Base-by-base conservation (phyloP, 2,113 vertebrate genomes). In the Beaufortia kweichowensis region DNA sequence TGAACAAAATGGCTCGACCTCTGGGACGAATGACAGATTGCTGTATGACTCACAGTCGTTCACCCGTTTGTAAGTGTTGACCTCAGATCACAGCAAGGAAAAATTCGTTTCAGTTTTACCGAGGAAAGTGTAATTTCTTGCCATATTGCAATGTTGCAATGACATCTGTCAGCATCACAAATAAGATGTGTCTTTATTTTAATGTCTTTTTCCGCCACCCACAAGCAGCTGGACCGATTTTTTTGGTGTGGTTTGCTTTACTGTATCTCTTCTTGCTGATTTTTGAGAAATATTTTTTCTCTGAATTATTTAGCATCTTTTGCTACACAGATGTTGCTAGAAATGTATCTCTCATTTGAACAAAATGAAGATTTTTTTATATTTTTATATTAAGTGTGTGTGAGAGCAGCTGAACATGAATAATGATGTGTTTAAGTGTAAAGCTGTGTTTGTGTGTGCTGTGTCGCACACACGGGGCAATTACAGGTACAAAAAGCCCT, bases 1-100 rank as follows among this genome's bases (percentile, higher is more conserved):
- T 79, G 60, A 64, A 65, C 77, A 72, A 14, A 43, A 63, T 56
- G 56, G 67, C 73, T 35, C 59, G 73, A 66, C 66, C 81, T 73
- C 60, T n/a, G 41, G 72, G 72, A 79, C 59, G 66, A 62, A 66
- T 66, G 46, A 60, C 72, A 43, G 61, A 63, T 72, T 59, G 29
- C 60, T 70, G n/a, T 63, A 53, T 79, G 67, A 76, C 41, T 82
- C 53, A 63, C 71, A 57, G 24, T 76, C 66, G 43, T 79, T 75
- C 29, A 79, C 26, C 72, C 43, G 53, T 65, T 71, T 29, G 14
- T 71, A 75, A 41, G 43, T 26, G 59, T 59, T 65, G 76, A 79
- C 81, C 71, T n/a, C 6, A 1, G 41, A 61, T 57, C 39, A 53
- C 66, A 71, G 66, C 48, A 17, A 66, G 48, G 53, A 41, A 15